A percentile compares a stretch with the other conserved stretches of the same genome.
phyloP scores from a whole-genome alignment of 2,113 vertebrate species.

The Neotoma lepida region DNA sequence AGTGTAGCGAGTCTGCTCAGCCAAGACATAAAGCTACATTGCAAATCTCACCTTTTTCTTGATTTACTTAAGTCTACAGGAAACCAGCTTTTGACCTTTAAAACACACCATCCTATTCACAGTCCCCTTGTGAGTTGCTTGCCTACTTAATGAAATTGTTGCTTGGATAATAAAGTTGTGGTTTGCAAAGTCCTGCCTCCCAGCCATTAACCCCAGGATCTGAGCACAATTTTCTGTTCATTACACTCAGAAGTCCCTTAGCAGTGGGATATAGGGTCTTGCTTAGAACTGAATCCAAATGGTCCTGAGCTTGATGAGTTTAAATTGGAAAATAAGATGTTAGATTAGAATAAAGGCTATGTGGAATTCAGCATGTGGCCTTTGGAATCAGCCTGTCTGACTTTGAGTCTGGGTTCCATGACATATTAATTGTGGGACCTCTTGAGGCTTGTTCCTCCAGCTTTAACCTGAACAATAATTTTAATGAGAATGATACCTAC shows the following conservation, averaged over 20 bases:
- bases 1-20: not conserved
- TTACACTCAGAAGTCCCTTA: not conserved
- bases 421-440: not conserved
- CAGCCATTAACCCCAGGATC: conserved; percentile 48
- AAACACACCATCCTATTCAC: conserved; percentile 39
- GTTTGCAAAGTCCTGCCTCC: conserved; percentile 3
- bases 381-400: not conserved
- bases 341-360: not conserved
- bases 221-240: conserved; percentile 40
- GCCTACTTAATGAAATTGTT: conserved; percentile 67
- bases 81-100: conserved; percentile 63
- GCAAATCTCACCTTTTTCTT: conserved; percentile 11
- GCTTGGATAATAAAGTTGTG: conserved; percentile 52
- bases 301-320: conserved; percentile 44
- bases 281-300: conserved; percentile 42
- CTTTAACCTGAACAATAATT: not conserved
- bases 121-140: conserved; percentile 24
- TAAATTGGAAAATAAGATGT: conserved; percentile 4
- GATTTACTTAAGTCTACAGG: not conserved
- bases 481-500: not conserved
- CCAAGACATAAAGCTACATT: not conserved
- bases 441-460: not conserved
- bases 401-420: not conserved
- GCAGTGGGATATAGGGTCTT: not conserved
- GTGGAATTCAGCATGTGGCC: not conserved